phyloP scores from a whole-genome alignment of 2,113 vertebrate species.

The Salvator merianae region DNA sequence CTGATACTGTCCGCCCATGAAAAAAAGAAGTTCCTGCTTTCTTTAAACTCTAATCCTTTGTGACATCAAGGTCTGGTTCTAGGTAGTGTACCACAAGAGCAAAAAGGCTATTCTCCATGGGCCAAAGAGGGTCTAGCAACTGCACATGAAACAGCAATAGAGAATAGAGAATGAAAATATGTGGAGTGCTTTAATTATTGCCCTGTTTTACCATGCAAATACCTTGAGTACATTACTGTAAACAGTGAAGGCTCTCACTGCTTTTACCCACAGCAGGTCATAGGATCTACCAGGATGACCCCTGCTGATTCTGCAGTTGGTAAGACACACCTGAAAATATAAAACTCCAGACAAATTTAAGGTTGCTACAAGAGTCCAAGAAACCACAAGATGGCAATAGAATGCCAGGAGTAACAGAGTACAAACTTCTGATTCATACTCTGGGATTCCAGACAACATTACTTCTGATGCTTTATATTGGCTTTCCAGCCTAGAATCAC shows the following conservation, averaged over 20 bases:
- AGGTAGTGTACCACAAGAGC: neutral
- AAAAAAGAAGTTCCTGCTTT: neutral
- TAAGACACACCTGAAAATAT: neutral
- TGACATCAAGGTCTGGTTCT: neutral
- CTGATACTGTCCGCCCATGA: neutral
- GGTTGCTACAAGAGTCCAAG: neutral
- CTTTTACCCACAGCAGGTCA: slow-evolving; percentile 7
- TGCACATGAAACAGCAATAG: neutral
- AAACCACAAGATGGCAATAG: neutral
- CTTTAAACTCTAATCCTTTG: neutral
- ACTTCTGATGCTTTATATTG: neutral
- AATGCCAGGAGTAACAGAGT: neutral
- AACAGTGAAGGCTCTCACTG: neutral
- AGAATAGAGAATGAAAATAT: neutral
- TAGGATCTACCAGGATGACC: neutral
- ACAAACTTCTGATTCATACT: neutral
- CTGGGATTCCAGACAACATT: neutral
- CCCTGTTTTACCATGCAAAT: neutral
- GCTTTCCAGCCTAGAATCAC: neutral
- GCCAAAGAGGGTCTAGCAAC: neutral
- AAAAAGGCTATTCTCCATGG: neutral
- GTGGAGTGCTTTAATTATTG: neutral
- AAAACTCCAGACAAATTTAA: too few species aligned
- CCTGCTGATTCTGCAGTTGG: neutral
- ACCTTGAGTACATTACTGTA: neutral